Evolutionary conservation across 2,797 vertebrate genomes (phyloP), one percentile per base, ranked within the genome.

Genomic region (Margarornis squamiger): DNA sequence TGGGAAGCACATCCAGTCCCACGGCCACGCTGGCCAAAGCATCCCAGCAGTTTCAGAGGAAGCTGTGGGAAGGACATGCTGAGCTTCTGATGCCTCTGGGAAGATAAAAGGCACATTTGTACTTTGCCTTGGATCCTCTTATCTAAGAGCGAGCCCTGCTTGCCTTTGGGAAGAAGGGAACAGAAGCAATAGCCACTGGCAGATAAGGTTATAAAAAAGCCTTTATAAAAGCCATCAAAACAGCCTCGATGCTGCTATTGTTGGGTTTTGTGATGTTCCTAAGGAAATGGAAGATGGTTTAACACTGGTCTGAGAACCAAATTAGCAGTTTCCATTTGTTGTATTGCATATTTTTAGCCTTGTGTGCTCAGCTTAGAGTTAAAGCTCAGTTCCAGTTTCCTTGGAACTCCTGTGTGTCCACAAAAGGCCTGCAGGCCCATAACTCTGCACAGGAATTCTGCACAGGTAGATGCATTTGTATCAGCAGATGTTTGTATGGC

Each of bases 21-120:
- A 0, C 0, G 1, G 36, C 51, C 1, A 1, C 20, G 10, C 9
- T 18, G 71, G 49, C 32, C 32, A 32, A 24, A 81, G 36, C 66
- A 12, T 36, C 75, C 38, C 18, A 22, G 62, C 38, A 39, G 6
- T 52, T 63, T 51, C 46, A 39, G 73, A 63, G 72, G 7, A 32
- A 49, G 43, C 10, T 59, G 24, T 32, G 46, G 71, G 48, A 65
- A 75, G 79, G 62, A 43, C 52, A 22, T 43, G 62, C 54, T 58
- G 43, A 86, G 86, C 70, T 81, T 32, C 85, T 84, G 43, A 2
- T 51, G 51, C 51, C 48, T 82, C 45, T 78, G 55, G 68, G 45
- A 80, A 67, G 77, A 85, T 43, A 18, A 94, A 89, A 85, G 43
- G 24, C 71, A 45, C 4, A 4, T 88, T 72, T 77, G 68, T 89